Conservation (phyloP, 2,797 vertebrate genomes). For the Microtus obscurus region DNA sequence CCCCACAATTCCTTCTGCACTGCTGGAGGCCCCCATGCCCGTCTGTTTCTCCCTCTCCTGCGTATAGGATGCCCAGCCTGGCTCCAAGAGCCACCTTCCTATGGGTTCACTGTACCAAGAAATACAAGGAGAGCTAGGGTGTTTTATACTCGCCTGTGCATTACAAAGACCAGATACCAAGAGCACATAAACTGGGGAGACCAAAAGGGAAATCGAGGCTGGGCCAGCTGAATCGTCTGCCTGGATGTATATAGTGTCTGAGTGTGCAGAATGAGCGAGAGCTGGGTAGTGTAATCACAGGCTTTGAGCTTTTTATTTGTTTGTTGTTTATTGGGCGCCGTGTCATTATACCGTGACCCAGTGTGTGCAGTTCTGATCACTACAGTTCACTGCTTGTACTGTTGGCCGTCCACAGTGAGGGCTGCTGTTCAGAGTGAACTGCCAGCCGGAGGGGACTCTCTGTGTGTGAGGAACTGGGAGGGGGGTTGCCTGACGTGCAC, state of each 20-base stretch:
- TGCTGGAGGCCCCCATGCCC: background rate
- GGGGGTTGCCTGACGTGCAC: background rate
- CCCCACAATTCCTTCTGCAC: background rate
- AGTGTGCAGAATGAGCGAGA: background rate
- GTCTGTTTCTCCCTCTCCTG: background rate
- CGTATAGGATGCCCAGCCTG: background rate
- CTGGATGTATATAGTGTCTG: fast-evolving
- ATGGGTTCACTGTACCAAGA: background rate
- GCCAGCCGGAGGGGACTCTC: fast-evolving
- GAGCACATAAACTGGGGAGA: background rate
- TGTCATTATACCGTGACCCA: fast-evolving
- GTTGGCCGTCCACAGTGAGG: background rate
- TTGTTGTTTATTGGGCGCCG: background rate
- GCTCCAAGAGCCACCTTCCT: background rate
- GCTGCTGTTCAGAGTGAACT: background rate
- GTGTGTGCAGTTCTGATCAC: background rate
- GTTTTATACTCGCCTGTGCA: background rate
- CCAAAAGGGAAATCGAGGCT: background rate
- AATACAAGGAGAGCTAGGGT: background rate
- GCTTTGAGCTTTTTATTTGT: background rate
- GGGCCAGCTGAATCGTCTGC: background rate
- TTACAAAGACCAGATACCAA: background rate
- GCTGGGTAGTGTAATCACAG: no score
- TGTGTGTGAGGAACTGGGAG: background rate
- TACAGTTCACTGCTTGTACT: no score